phyloP scores from a whole-genome alignment of 2,888 invertebrate species.

The Heteropelma amictum region DNA sequence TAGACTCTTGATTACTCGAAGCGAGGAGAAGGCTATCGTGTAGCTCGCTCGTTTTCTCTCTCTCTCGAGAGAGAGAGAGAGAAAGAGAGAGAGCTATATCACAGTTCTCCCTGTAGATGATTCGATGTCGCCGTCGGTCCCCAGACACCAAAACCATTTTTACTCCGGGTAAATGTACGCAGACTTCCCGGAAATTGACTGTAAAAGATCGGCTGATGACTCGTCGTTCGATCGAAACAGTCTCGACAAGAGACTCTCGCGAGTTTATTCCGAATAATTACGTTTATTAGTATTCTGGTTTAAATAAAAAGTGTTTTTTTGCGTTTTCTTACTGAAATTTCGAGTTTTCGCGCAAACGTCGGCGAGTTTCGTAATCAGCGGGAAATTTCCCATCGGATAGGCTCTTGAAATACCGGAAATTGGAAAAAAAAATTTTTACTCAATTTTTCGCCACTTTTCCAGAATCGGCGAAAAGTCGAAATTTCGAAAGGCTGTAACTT shows the following conservation, averaged over 20 bases:
- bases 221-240: constrained; percentile 39
- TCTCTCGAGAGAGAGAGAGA: no score
- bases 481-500: no score
- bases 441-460: no score
- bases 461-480: no score
- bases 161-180: not conserved
- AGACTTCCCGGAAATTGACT: constrained; percentile 11
- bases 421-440: no score
- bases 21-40: constrained; percentile 32
- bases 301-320: no score
- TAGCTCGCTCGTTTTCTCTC: constrained; percentile 4
- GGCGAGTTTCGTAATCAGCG: no score
- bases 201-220: constrained; percentile 51
- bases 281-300: not conserved
- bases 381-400: no score
- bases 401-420: no score
- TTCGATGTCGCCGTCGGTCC: constrained; percentile 8
- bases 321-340: not conserved
- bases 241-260: constrained; percentile 42
- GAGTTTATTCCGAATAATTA: constrained; percentile 44
- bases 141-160: constrained; percentile 23
- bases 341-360: not conserved
- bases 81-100: no score
- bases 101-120: constrained; percentile 15
- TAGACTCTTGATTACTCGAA: constrained; percentile 76